These are phyloP conservation scores for Harmothoe impar DNA, from an alignment of 2,888 invertebrate genomes.

Conservation along the genomic window DNA sequence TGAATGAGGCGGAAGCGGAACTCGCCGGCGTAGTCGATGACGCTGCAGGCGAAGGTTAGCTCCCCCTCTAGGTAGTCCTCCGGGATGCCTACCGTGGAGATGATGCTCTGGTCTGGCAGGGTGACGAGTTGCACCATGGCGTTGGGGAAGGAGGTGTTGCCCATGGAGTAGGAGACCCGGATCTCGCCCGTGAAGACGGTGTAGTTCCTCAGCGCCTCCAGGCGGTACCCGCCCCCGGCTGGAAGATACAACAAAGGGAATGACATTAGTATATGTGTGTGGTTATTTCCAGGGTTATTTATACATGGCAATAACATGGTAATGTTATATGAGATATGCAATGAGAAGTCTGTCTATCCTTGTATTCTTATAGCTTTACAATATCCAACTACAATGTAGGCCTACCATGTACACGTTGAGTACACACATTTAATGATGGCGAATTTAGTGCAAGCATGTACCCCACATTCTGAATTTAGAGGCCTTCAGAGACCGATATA, in stretches of 20 bases:
- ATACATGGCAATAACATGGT: not conserved
- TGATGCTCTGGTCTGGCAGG: constrained; percentile 64
- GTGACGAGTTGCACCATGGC: constrained; percentile 75
- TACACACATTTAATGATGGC: no score
- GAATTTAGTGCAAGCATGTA: no score
- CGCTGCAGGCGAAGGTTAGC: constrained; percentile 76
- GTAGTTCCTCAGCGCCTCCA: constrained; percentile 74
- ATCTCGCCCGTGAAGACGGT: constrained; percentile 78
- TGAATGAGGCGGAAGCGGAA: constrained; percentile 74
- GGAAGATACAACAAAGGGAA: constrained; percentile 21
- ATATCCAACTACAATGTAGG: no score
- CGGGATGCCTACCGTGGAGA: constrained; percentile 72
- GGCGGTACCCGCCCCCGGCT: constrained; percentile 31
- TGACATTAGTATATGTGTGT: not conserved
- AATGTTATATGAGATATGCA: no score
- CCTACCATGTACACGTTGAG: no score
- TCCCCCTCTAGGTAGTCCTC: constrained; percentile 70
- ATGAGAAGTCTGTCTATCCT: no score
- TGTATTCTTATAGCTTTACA: no score
- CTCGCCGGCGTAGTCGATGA: constrained; percentile 77
- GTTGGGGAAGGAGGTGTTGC: constrained; percentile 74
- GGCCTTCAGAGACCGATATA: no score
- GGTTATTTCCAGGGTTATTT: no score
- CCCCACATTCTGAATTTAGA: no score
- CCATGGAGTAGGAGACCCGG: constrained; percentile 74